These are phyloP conservation scores for Vireo griseus DNA, from an alignment of 2,797 vertebrate species.

Conservation along the genomic window DNA sequence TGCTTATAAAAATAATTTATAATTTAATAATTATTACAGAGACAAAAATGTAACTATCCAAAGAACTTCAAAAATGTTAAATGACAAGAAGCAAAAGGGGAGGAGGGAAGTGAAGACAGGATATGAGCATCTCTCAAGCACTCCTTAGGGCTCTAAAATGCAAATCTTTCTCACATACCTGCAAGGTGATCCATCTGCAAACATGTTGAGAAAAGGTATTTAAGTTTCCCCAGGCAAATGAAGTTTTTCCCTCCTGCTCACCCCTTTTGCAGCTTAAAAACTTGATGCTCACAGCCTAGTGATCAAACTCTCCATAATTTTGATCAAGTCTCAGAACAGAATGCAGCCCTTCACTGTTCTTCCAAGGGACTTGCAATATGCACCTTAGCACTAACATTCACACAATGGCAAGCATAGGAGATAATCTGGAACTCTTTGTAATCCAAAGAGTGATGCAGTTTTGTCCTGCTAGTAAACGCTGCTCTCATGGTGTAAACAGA, in stretches of 20 bases:
- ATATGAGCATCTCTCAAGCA: not conserved
- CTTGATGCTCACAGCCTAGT: not conserved
- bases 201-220: not conserved
- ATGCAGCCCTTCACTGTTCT: not conserved
- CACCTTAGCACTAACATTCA: not conserved
- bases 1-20: not conserved
- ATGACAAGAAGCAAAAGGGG: not conserved
- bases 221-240: not conserved
- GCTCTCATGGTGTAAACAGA: not conserved
- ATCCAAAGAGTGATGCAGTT: not conserved
- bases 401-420: not conserved
- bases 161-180: not conserved
- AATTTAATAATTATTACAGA: conserved; percentile 8
- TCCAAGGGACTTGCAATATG: not conserved
- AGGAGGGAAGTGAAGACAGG: not conserved
- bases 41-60: not conserved
- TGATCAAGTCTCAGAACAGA: not conserved
- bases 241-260: not conserved
- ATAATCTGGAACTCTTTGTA: not conserved
- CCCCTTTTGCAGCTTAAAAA: not conserved
- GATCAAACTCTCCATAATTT: not conserved
- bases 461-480: not conserved
- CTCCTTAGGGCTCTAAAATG: not conserved
- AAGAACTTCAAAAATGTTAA: not conserved
- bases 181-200: not conserved